phyloP scores from a whole-genome alignment of 2,113 vertebrate genomes.

The Agelaius phoeniceus region DNA sequence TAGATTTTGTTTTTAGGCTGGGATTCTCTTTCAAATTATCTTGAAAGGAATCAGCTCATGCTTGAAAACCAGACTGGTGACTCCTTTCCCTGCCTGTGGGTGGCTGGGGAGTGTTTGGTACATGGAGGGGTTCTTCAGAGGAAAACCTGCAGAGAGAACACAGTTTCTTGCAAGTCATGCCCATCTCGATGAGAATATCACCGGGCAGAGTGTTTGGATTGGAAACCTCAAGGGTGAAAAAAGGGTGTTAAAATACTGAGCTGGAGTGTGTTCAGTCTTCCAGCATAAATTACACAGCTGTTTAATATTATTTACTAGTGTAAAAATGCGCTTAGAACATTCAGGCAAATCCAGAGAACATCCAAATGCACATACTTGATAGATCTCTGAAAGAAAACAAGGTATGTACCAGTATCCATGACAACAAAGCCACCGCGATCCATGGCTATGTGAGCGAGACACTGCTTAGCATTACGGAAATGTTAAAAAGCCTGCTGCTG shows the following conservation, averaged over 20 bases:
- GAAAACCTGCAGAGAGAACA: not conserved
- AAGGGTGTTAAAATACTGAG: slow-evolving; percentile 48
- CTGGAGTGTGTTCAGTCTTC: slow-evolving; percentile 26
- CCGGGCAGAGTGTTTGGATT: not conserved
- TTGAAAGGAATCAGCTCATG: not conserved
- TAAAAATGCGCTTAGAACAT: slow-evolving; percentile 38
- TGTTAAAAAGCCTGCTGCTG: not conserved
- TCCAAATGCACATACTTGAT: slow-evolving; percentile 55
- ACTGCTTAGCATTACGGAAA: slow-evolving; percentile 46
- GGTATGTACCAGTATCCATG: slow-evolving; percentile 73
- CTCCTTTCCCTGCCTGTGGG: not conserved
- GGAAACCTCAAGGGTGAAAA: slow-evolving; percentile 10
- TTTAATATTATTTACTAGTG: slow-evolving; percentile 71
- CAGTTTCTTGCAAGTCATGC: slow-evolving; percentile 1
- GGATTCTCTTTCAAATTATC: not conserved
- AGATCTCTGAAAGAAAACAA: slow-evolving; percentile 64
- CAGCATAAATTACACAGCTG: slow-evolving; percentile 54
- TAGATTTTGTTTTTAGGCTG: not conserved
- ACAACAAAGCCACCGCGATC: slow-evolving; percentile 63
- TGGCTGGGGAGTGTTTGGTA: not conserved
- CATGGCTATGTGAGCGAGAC: slow-evolving; percentile 43
- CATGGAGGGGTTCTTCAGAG: not conserved
- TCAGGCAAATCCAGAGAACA: slow-evolving; percentile 16
- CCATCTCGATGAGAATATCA: not conserved
- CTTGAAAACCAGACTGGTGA: not conserved